Base-by-base conservation (phyloP, 2,888 invertebrate genomes). In the Meliscaeva auricollis region DNA sequence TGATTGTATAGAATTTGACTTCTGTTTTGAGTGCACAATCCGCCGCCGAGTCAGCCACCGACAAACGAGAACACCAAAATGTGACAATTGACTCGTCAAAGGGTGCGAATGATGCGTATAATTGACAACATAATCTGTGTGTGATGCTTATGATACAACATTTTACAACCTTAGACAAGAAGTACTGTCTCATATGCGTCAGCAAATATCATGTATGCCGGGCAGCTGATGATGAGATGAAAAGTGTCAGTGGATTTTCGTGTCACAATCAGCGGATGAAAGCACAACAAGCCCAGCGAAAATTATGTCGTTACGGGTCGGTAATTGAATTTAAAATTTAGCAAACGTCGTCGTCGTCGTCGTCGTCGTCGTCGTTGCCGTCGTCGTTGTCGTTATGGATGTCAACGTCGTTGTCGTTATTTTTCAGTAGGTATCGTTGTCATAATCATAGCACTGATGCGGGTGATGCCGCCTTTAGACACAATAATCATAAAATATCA, bases 271-370 rank as follows among this genome's bases (percentile, higher is more conserved):
- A 84, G 66, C 84, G 84, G 79, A 84, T 84, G 84, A 79, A 79
- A 79, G 84, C 84, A 79, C 79, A 84, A 80, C 84, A 60, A 84
- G 79, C 79, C 75, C 85, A 81, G 76, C 50, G 76, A 73, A 85
- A 80, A 85, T 85, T 81, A 85, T 85, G 73, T 85, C 85, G 85
- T 85, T 85, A 85, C 81, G 77, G 74, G 66, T 30, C 54, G 60
- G 83, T 88, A 77, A 84, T 85, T 88, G 83, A 70, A 87, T 84
- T 88, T 87, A 84, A 84, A 84, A 84, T 87, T 84, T 84, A 87
- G 87, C 87, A 87, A 87, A 85, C 76, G 77, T 79, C 60, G 52
- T 35, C 26, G 50, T 35, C 69, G 73, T n/a, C n/a, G n/a, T n/a
- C n/a, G n/a, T n/a, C 38, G 60, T 22, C 13, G 9, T 20, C n/a